Evolutionary conservation across 2,797 vertebrate species (phyloP).

Genomic region (Artibeus jamaicensis): DNA sequence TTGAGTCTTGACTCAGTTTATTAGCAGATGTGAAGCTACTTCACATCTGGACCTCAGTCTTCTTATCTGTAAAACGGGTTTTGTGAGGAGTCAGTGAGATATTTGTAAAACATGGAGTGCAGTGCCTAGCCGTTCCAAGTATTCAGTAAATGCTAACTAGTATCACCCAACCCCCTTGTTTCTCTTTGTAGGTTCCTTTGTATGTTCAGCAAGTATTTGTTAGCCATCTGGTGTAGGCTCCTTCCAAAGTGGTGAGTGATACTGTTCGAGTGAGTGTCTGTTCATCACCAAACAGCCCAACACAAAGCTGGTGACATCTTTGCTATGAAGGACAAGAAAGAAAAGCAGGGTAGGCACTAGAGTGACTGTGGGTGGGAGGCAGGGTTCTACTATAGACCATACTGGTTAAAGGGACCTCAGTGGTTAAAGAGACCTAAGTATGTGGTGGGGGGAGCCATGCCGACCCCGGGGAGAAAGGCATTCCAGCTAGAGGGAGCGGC

Average conservation of each 20-base stretch:
- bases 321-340: background rate
- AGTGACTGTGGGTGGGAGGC: background rate
- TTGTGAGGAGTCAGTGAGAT: background rate
- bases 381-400: background rate
- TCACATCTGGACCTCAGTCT: background rate
- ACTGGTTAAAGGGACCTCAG: background rate
- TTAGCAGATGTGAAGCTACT: background rate
- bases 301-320: rapidly evolving
- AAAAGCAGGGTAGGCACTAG: background rate
- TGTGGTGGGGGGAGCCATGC: too few relatives aligned
- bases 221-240: background rate
- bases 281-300: background rate
- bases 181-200: background rate
- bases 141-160: background rate
- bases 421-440: background rate
- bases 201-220: background rate
- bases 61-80: background rate
- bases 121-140: background rate
- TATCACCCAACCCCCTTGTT: background rate
- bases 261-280: background rate
- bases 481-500: background rate
- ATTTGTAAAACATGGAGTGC: background rate
- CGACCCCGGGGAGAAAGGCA: background rate
- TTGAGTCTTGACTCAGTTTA: background rate
- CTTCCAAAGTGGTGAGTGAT: background rate